Evolutionary conservation across 2,113 vertebrate species (phyloP).

Genomic region (Oryzias woworae): DNA sequence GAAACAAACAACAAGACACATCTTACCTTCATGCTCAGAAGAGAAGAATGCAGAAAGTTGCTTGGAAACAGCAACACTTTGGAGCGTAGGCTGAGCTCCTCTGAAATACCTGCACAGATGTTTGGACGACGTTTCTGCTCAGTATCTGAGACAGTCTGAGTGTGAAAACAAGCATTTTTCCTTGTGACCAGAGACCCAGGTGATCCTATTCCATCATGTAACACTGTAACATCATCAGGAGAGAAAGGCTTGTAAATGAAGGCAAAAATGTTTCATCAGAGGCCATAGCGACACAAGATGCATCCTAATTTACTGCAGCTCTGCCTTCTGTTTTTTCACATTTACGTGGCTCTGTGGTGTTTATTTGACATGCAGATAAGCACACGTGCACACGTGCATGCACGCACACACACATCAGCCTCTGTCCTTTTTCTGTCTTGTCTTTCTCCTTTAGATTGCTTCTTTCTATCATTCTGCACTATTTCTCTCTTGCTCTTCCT

Average conservation of each 20-base stretch:
- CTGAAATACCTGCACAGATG: too few relatives aligned
- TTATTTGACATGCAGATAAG: background rate
- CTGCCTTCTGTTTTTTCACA: too few relatives aligned
- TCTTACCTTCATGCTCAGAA: too few relatives aligned
- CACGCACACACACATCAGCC: conserved; percentile 4
- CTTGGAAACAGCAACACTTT: too few relatives aligned
- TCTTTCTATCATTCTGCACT: conserved; percentile 48
- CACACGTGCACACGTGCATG: background rate
- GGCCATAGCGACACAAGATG: background rate
- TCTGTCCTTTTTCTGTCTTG: conserved; percentile 2
- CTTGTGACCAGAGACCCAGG: too few relatives aligned
- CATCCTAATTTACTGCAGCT: background rate
- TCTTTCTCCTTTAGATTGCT: conserved; percentile 42
- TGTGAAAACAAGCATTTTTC: too few relatives aligned
- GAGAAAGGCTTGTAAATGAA: background rate
- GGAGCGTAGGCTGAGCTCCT: too few relatives aligned
- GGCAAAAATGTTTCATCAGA: background rate
- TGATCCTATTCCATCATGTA: background rate
- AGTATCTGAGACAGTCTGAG: too few relatives aligned
- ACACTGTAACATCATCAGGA: background rate
- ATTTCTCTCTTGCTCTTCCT: conserved; percentile 38
- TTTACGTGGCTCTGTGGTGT: background rate
- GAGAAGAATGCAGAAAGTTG: too few relatives aligned
- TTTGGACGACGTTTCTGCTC: too few relatives aligned
- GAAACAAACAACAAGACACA: too few relatives aligned